Conservation (phyloP, 1,140 invertebrate genomes). For the Pogonus chalceus region DNA sequence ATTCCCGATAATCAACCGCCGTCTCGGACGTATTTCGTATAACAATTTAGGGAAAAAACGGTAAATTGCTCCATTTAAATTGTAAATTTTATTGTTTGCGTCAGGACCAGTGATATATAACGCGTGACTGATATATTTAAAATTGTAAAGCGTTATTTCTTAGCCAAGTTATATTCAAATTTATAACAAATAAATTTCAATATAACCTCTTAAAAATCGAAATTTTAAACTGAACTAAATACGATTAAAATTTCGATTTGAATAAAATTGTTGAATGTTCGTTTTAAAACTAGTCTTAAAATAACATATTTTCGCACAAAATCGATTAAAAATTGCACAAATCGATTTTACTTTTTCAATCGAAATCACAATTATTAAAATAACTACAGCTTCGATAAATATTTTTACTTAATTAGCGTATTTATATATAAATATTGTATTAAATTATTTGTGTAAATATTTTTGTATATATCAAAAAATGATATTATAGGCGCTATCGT, state of each 20-base stretch:
- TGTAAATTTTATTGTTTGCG: neutral
- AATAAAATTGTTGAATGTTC: neutral
- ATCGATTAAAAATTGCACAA: neutral
- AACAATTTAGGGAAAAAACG: neutral
- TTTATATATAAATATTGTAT: neutral
- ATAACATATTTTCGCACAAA: neutral
- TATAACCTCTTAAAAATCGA: neutral
- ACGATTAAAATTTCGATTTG: neutral
- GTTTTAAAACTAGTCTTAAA: no score
- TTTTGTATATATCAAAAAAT: neutral
- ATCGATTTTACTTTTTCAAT: neutral
- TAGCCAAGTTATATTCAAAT: neutral
- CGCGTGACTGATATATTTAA: neutral
- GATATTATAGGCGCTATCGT: neutral
- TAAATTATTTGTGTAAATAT: neutral
- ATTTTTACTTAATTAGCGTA: neutral
- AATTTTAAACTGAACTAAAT: neutral
- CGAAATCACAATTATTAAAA: neutral
- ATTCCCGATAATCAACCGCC: constrained; percentile 31
- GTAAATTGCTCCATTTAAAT: neutral
- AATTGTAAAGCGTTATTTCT: neutral
- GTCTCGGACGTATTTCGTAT: constrained; percentile 34
- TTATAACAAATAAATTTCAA: neutral
- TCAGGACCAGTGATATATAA: neutral
- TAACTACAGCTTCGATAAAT: neutral